Evolutionary conservation across 2,888 invertebrate genomes (phyloP).

Genomic region (Drosophila percnosoma): DNA sequence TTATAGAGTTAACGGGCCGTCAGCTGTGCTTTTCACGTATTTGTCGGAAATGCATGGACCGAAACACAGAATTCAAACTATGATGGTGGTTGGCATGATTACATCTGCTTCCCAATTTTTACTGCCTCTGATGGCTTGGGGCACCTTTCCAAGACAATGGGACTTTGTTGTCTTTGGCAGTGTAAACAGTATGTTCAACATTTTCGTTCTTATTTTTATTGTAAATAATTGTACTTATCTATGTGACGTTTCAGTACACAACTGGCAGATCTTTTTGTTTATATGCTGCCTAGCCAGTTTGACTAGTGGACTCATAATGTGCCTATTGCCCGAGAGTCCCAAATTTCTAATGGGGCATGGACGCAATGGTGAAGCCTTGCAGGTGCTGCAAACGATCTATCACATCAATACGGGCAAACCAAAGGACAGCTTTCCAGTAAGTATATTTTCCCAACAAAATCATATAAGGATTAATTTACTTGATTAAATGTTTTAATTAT

Average conservation of each 20-base stretch:
- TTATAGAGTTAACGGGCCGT: slow-evolving; percentile 89
- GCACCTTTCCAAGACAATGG: slow-evolving; percentile 88
- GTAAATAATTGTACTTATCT: background rate
- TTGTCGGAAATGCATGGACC: slow-evolving; percentile 90
- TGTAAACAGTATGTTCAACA: slow-evolving; percentile 78
- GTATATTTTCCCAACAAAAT: slow-evolving; percentile 7
- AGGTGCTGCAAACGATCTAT: slow-evolving; percentile 86
- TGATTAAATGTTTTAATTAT: background rate
- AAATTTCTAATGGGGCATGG: slow-evolving; percentile 82
- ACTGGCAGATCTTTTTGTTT: slow-evolving; percentile 86
- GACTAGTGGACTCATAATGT: slow-evolving; percentile 86
- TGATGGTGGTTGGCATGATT: slow-evolving; percentile 88
- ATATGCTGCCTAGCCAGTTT: slow-evolving; percentile 88
- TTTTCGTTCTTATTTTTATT: background rate
- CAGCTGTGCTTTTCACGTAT: slow-evolving; percentile 90
- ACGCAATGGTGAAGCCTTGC: slow-evolving; percentile 79
- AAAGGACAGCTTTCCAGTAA: slow-evolving; percentile 88
- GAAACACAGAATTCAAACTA: slow-evolving; percentile 88
- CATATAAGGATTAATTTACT: background rate
- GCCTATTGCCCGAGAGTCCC: slow-evolving; percentile 86
- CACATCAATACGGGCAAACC: slow-evolving; percentile 88
- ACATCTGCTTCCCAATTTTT: slow-evolving; percentile 88
- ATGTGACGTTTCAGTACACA: slow-evolving; percentile 64
- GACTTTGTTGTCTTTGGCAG: slow-evolving; percentile 85
- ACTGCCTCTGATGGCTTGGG: slow-evolving; percentile 91